phyloP scores from a whole-genome alignment of 2,113 vertebrate genomes.

The Callionymus lyra region DNA sequence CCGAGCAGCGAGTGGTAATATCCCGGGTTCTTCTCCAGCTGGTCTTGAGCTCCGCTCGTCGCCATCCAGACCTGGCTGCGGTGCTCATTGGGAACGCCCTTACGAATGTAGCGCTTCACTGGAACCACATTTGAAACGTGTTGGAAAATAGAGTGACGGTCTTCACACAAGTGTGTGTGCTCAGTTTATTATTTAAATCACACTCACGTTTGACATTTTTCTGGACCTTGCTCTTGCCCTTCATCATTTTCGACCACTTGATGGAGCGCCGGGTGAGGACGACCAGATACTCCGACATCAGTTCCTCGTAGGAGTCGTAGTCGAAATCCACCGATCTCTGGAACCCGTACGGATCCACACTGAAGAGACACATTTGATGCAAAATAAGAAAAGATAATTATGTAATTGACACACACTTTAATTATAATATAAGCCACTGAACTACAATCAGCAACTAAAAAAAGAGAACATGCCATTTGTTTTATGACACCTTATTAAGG shows the following conservation, averaged over 20 bases:
- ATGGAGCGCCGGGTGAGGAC: slow-evolving; percentile 78
- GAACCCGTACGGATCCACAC: slow-evolving; percentile 86
- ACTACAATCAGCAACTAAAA: not conserved
- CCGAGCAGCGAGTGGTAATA: slow-evolving; percentile 80
- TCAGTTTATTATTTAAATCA: not conserved
- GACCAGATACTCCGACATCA: slow-evolving; percentile 81
- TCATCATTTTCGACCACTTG: slow-evolving; percentile 86
- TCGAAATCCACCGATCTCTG: slow-evolving; percentile 79
- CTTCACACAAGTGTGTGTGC: not conserved
- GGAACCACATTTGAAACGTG: slow-evolving; percentile 5
- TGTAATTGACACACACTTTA: not conserved
- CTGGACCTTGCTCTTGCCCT: slow-evolving; percentile 64
- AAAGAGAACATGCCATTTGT: too few relatives aligned
- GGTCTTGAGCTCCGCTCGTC: slow-evolving; percentile 82
- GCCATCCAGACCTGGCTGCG: slow-evolving; percentile 84
- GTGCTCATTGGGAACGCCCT: slow-evolving; percentile 86
- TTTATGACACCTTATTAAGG: too few relatives aligned
- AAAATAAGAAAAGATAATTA: slow-evolving; percentile 3
- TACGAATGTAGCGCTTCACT: slow-evolving; percentile 95
- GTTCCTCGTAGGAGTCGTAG: slow-evolving; percentile 77
- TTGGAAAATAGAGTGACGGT: not conserved
- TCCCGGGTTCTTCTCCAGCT: slow-evolving; percentile 79
- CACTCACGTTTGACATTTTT: slow-evolving; percentile 76
- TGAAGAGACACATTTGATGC: slow-evolving; percentile 27
- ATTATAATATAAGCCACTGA: not conserved